Conservation (phyloP, 2,888 invertebrate species). For the Strigamia transsilvanica region DNA sequence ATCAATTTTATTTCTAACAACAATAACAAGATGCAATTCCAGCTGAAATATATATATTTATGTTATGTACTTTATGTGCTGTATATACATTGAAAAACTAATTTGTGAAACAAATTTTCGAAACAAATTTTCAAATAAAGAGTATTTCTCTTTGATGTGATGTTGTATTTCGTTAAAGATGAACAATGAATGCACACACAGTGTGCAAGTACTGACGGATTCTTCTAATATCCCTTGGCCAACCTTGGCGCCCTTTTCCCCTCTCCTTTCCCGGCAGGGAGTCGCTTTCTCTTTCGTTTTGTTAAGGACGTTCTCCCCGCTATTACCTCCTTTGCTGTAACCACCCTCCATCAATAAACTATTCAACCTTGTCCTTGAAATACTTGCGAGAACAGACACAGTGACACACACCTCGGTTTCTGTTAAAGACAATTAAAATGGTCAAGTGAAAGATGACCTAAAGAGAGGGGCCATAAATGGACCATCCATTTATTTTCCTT, state of each 20-base stretch:
- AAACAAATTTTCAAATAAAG: neutral
- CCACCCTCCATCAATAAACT: constrained; percentile 51
- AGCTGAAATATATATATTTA: neutral
- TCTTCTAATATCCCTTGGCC: constrained; percentile 31
- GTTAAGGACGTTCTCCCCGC: constrained; percentile 16
- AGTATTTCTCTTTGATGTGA: neutral
- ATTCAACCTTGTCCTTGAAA: constrained; percentile 54
- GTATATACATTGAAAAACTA: neutral
- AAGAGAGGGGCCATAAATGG: constrained; percentile 46
- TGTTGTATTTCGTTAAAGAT: neutral
- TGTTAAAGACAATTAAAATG: constrained; percentile 51
- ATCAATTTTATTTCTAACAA: neutral
- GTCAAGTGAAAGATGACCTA: constrained; percentile 48
- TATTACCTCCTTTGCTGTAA: constrained; percentile 48
- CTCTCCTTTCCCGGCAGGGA: constrained; percentile 48
- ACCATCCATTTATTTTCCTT: constrained; percentile 40
- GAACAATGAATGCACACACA: constrained; percentile 5
- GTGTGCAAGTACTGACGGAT: constrained; percentile 25
- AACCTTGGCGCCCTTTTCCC: constrained; percentile 46
- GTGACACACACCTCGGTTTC: constrained; percentile 51
- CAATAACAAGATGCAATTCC: neutral
- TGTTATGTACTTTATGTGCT: neutral
- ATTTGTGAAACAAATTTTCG: too few species aligned
- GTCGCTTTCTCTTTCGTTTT: constrained; percentile 46
- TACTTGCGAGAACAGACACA: constrained; percentile 41